Evolutionary conservation across 2,113 vertebrate species (phyloP).

Genomic region (Tichodroma muraria): DNA sequence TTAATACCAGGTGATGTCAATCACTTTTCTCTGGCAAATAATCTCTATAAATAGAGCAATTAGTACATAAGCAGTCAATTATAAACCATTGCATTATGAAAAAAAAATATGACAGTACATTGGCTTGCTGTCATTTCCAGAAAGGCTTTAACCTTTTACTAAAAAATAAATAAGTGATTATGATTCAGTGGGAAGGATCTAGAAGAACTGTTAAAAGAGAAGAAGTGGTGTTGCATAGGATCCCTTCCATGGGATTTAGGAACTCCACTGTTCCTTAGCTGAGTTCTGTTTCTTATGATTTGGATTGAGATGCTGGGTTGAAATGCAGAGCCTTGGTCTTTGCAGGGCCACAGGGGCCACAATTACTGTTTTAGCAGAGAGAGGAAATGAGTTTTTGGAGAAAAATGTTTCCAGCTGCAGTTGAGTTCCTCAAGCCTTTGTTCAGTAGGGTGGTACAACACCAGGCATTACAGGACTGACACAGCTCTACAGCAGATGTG

Average conservation of each 20-base stretch:
- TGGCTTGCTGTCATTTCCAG: neutral
- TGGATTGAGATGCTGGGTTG: neutral
- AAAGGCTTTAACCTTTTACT: neutral
- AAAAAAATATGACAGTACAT: neutral
- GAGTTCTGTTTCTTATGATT: neutral
- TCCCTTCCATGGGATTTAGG: neutral
- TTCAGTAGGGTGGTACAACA: neutral
- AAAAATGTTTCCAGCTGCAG: neutral
- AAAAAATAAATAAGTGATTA: neutral
- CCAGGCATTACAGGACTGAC: neutral
- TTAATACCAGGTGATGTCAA: slow-evolving; percentile 43
- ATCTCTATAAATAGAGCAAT: slow-evolving; percentile 42
- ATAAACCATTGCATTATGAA: neutral
- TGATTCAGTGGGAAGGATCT: neutral
- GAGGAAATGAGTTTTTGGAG: neutral
- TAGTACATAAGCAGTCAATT: slow-evolving; percentile 42
- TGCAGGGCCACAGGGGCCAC: neutral
- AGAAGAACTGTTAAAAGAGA: neutral
- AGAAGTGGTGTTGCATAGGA: neutral
- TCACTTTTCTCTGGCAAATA: slow-evolving; percentile 38
- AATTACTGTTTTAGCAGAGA: neutral
- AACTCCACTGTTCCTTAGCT: neutral
- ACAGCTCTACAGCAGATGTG: neutral
- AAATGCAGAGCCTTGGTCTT: neutral
- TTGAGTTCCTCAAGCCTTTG: neutral